Evolutionary conservation across 2,113 vertebrate genomes (phyloP).

Genomic region (Columba livia): DNA sequence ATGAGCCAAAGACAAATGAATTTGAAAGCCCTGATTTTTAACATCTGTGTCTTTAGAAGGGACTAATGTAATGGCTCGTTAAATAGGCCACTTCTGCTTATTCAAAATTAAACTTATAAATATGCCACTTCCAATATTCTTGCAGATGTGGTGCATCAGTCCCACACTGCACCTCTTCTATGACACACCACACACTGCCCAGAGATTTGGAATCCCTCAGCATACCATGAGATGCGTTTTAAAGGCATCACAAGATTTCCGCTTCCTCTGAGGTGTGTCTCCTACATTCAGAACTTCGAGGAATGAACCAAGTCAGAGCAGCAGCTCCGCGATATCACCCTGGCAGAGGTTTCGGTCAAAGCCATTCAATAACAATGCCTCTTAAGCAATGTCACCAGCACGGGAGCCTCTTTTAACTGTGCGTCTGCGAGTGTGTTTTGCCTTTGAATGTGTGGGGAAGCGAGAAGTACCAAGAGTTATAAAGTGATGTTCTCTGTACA

Average conservation of each 20-base stretch:
- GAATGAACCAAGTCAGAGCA: background rate
- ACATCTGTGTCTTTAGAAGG: background rate
- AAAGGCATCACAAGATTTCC: background rate
- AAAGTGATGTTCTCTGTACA: background rate
- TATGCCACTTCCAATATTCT: background rate
- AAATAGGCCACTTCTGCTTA: background rate
- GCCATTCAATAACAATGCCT: fast-evolving
- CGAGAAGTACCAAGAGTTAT: background rate
- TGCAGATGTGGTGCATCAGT: background rate
- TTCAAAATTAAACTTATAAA: background rate
- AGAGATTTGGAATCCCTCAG: background rate
- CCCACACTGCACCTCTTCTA: background rate
- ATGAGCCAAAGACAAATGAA: background rate
- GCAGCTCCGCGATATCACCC: background rate
- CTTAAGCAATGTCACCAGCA: background rate
- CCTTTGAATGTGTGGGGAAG: background rate
- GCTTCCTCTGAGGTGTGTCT: background rate
- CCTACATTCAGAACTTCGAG: background rate
- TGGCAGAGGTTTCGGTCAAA: fast-evolving
- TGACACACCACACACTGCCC: background rate
- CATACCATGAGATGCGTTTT: background rate
- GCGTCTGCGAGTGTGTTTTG: background rate
- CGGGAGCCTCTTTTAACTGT: fast-evolving
- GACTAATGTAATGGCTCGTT: background rate
- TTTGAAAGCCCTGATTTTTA: background rate